These are phyloP conservation scores for Melanotus villosus DNA, from an alignment of 2,888 invertebrate genomes.

Conservation along the genomic window DNA sequence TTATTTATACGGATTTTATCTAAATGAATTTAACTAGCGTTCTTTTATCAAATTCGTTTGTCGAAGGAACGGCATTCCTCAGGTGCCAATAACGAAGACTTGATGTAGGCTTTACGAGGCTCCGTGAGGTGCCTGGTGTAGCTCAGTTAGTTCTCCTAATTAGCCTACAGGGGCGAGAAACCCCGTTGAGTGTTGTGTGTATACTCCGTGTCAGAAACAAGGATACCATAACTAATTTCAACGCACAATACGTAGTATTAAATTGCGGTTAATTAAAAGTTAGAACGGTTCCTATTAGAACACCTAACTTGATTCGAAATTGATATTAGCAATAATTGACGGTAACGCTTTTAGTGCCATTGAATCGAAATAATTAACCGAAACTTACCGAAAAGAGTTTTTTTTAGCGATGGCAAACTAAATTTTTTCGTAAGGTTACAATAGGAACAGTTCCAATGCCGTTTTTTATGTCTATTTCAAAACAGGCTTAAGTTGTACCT, in stretches of 20 bases:
- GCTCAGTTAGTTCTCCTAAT: constrained; percentile 36
- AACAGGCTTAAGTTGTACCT: too few species aligned
- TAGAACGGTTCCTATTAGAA: background rate
- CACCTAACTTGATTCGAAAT: background rate
- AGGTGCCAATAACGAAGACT: constrained; percentile 21
- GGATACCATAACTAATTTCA: background rate
- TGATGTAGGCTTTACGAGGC: constrained; percentile 11
- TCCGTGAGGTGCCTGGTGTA: constrained; percentile 24
- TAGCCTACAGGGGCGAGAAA: constrained; percentile 37
- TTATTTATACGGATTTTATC: constrained; percentile 19
- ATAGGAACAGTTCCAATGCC: too few species aligned
- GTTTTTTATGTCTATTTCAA: too few species aligned
- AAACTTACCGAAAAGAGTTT: too few species aligned
- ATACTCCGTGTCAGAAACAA: background rate
- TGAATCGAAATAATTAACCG: too few species aligned
- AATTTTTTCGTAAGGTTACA: too few species aligned
- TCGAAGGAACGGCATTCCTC: constrained; percentile 27
- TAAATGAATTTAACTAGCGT: background rate
- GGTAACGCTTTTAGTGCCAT: too few species aligned
- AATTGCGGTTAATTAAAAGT: background rate
- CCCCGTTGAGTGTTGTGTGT: constrained; percentile 27
- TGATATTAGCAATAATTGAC: too few species aligned
- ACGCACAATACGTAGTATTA: background rate
- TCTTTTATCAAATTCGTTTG: constrained; percentile 19
- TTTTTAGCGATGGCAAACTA: too few species aligned